Evolutionary conservation across 2,888 invertebrate species (phyloP), one percentile per base, ranked within the genome.

Genomic region (Coelogynopora nodosa): DNA sequence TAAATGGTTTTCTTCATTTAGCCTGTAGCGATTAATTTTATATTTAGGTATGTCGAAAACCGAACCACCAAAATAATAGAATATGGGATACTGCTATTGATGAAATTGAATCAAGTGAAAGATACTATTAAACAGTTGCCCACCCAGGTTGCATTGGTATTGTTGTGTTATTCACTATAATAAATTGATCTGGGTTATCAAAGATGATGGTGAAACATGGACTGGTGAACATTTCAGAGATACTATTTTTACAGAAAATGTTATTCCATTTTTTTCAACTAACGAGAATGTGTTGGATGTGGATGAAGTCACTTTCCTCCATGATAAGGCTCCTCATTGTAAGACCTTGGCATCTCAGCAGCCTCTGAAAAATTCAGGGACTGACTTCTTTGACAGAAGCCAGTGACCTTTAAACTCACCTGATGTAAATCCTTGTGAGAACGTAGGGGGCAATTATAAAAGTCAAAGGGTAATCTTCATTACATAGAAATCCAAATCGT

Each of bases 161-260:
- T 26, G 5, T 74, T 26, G 23, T 74, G 27, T 74, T 13, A 5
- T 74, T 74, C 74, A 23, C 74, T 23, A 26, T 26, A 74, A 74
- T 2, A 74, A 74, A 26, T 13, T 26, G 74, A 26, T 23, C 10
- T 49, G 49, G 49, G 5, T 49, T 49, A 49, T 49, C 49, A 74
- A 74, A 74, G 74, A 74, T n/a, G 74, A 74, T 74, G 74, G 74
- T 23, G 23, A 74, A 74, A 74, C 74, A 23, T 74, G 74, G 74
- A 74, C 74, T 74, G 74, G 74, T 5, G 74, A 74, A 74, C 5
- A n/a, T 10, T 26, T n/a, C 23, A n/a, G 23, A 74, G 49, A 49
- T 49, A 49, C 49, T 49, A 49, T 49, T 49, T 49, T 49, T 49
- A 13, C 49, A 49, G 18, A 49, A 49, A 49, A 49, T 49, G 5